These are phyloP conservation scores for Malurus alboscapulatus DNA, from an alignment of 2,113 vertebrate species.

Conservation along the genomic window DNA sequence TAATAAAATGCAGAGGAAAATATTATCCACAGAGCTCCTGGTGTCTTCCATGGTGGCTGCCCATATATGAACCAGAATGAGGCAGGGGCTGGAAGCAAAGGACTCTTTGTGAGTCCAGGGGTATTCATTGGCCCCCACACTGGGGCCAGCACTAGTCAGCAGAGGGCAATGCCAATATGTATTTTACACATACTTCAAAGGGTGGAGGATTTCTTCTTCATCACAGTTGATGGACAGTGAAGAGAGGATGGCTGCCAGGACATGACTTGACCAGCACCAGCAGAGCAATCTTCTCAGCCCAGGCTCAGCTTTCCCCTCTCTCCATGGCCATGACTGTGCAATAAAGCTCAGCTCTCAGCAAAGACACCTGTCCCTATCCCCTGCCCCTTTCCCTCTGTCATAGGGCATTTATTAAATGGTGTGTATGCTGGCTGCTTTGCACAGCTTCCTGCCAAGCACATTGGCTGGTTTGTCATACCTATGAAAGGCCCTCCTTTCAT, in stretches of 20 bases:
- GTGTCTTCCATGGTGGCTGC: rapidly evolving
- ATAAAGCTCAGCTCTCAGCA: background rate
- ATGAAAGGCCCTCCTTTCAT: background rate
- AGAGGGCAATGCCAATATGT: background rate
- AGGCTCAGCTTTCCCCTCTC: background rate
- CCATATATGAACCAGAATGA: background rate
- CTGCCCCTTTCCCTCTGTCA: background rate
- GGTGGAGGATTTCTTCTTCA: background rate
- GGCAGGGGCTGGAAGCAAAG: background rate
- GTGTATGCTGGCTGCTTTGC: background rate
- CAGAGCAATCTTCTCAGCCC: background rate
- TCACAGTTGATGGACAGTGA: rapidly evolving
- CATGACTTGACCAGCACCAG: background rate
- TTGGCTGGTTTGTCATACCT: background rate
- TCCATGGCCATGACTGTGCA: rapidly evolving
- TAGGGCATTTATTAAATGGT: background rate
- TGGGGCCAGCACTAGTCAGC: background rate
- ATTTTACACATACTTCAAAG: background rate
- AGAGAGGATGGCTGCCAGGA: background rate
- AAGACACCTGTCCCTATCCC: background rate
- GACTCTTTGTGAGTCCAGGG: rapidly evolving
- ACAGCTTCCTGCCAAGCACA: rapidly evolving
- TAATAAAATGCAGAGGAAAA: background rate
- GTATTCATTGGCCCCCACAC: rapidly evolving
- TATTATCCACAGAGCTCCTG: background rate